Conservation (phyloP, 2,888 invertebrate genomes). For the Volucella inanis region DNA sequence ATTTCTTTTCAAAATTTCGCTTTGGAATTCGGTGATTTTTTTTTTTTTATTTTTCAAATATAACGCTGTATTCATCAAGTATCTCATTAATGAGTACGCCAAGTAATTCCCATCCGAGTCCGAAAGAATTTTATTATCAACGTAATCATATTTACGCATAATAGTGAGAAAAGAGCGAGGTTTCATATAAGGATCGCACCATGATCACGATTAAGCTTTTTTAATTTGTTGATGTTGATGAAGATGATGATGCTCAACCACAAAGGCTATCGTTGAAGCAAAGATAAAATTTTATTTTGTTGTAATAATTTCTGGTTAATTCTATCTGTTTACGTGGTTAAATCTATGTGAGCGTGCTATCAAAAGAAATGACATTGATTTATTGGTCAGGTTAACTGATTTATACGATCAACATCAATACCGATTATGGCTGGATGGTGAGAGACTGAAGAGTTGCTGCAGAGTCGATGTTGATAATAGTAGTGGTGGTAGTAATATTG, state of each 20-base stretch:
- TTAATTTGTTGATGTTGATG: background rate
- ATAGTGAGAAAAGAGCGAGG: background rate
- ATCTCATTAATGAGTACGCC: slow-evolving; percentile 33
- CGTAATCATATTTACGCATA: slow-evolving; percentile 52
- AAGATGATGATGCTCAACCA: slow-evolving; percentile 49
- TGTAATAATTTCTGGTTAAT: too few relatives aligned
- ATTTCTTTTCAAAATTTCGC: slow-evolving; percentile 23
- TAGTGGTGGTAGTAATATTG: too few relatives aligned
- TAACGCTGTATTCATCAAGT: slow-evolving; percentile 9
- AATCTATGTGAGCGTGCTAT: background rate
- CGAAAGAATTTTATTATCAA: slow-evolving; percentile 54
- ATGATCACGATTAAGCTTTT: slow-evolving; percentile 57
- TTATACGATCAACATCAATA: slow-evolving; percentile 72
- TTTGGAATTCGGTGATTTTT: slow-evolving; percentile 31
- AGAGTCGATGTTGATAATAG: slow-evolving; percentile 3
- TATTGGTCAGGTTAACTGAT: slow-evolving; percentile 73
- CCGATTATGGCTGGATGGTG: slow-evolving; percentile 55
- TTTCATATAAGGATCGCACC: slow-evolving; percentile 27
- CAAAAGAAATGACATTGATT: slow-evolving; percentile 67
- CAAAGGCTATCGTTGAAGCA: slow-evolving; percentile 57
- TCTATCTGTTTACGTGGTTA: background rate
- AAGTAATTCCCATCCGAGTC: slow-evolving; percentile 44
- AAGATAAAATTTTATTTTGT: slow-evolving; percentile 14
- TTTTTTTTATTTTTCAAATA: background rate
- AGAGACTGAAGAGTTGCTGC: slow-evolving; percentile 28